A percentile compares a stretch with the other conserved stretches of the same genome.
Conservation (phyloP, 2,797 vertebrate genomes). For the Aeoliscus strigatus region DNA sequence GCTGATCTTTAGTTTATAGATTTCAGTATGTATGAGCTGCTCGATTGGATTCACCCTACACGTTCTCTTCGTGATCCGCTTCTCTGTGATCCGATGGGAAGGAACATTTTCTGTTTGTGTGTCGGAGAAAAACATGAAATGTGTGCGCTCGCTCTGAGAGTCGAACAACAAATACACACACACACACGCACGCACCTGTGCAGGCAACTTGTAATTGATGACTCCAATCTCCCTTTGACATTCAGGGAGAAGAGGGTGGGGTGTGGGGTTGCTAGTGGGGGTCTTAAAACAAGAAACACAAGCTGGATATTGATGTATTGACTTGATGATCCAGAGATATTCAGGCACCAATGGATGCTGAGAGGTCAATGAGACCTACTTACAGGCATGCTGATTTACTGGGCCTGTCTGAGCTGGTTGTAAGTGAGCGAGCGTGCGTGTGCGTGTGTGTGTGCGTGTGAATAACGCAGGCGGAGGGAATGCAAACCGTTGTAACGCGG, state of each 20-base stretch:
- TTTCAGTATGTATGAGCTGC: constrained; percentile 62
- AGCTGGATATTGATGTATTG: constrained; percentile 72
- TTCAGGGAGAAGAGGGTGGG: constrained; percentile 49
- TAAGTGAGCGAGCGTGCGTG: constrained; percentile 22
- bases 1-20: constrained; percentile 73
- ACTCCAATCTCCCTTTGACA: constrained; percentile 65
- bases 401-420: constrained; percentile 45
- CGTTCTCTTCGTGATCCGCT: constrained; percentile 48
- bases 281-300: constrained; percentile 62
- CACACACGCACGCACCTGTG: constrained; percentile 3
- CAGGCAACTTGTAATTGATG: constrained; percentile 61
- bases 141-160: constrained; percentile 31
- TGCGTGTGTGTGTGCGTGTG: constrained; percentile 15
- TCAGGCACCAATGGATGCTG: constrained; percentile 57
- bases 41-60: constrained; percentile 58
- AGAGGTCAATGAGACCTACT: constrained; percentile 69
- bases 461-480: constrained; percentile 46
- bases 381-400: constrained; percentile 71
- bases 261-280: constrained; percentile 22
- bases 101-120: constrained; percentile 41
- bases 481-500: constrained; percentile 22
- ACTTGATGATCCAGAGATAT: constrained; percentile 67
- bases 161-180: constrained; percentile 37
- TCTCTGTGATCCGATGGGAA: constrained; percentile 44
- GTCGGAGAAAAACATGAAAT: constrained; percentile 9